phyloP scores from a whole-genome alignment of 2,888 invertebrate genomes.

The Xestia c-nigrum region DNA sequence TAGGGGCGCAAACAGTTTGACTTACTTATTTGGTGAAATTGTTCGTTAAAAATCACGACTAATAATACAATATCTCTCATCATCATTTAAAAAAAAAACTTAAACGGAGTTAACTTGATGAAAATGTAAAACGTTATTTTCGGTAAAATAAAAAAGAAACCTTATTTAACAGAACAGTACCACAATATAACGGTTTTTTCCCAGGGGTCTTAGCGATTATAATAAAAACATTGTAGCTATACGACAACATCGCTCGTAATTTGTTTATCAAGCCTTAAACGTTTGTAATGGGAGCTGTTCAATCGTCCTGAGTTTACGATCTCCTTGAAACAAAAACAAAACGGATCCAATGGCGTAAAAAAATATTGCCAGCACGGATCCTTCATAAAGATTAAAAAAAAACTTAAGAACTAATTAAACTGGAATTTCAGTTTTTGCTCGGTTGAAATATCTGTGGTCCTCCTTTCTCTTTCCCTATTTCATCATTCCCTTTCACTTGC shows the following conservation, averaged over 20 bases:
- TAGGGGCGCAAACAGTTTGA: not conserved
- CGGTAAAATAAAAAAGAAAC: constrained; percentile 37
- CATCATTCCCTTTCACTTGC: constrained; percentile 9
- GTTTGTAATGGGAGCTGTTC: constrained; percentile 66
- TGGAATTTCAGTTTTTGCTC: constrained; percentile 48
- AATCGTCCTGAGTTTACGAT: constrained; percentile 79
- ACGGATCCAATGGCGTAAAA: constrained; percentile 63
- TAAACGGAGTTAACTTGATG: constrained; percentile 54
- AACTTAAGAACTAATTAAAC: constrained; percentile 65
- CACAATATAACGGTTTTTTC: constrained; percentile 71
- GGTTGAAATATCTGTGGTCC: constrained; percentile 30
- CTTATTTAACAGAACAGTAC: constrained; percentile 82
- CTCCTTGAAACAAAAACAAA: constrained; percentile 68
- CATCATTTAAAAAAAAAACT: not conserved
- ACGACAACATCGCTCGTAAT: constrained; percentile 74
- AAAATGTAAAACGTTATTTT: constrained; percentile 61
- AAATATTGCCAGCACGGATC: constrained; percentile 64
- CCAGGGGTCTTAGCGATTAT: constrained; percentile 75
- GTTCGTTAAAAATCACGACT: not conserved
- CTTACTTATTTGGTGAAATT: not conserved
- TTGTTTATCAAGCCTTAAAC: constrained; percentile 79
- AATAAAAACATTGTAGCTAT: constrained; percentile 76
- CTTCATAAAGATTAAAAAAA: constrained; percentile 35
- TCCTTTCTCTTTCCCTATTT: not conserved
- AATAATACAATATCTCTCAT: not conserved